Conservation (phyloP, 2,888 invertebrate genomes). For the Andrena praecox region DNA sequence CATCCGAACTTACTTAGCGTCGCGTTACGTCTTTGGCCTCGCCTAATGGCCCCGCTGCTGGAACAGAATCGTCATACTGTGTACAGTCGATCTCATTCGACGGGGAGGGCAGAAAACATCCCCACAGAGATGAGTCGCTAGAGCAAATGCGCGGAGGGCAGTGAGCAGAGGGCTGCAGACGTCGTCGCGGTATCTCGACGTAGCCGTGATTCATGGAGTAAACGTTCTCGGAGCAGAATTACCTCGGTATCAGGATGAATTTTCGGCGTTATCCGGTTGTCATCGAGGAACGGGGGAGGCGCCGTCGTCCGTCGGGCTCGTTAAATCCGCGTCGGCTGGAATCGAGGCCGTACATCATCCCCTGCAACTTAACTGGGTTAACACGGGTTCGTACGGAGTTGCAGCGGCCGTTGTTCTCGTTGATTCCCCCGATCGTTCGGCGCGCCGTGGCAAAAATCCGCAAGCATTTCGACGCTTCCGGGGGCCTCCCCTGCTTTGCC, state of each 20-base stretch:
- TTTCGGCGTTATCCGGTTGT: constrained; percentile 55
- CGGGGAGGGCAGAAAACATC: constrained; percentile 1
- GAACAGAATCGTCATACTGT: background rate
- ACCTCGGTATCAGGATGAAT: constrained; percentile 51
- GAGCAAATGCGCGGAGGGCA: background rate
- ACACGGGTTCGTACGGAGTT: constrained; percentile 58
- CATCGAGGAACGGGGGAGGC: constrained; percentile 36
- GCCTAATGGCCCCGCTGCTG: background rate
- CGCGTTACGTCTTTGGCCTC: background rate
- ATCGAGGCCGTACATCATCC: constrained; percentile 58
- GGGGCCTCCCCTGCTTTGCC: background rate
- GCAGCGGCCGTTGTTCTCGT: constrained; percentile 14
- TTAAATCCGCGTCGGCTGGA: constrained; percentile 55
- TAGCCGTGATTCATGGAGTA: constrained; percentile 47
- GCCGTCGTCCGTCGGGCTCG: constrained; percentile 38
- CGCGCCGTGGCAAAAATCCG: background rate
- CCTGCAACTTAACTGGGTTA: constrained; percentile 62
- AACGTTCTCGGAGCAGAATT: constrained; percentile 44
- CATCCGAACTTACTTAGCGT: too few relatives aligned
- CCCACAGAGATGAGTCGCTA: constrained; percentile 17
- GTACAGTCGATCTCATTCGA: background rate
- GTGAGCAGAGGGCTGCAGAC: constrained; percentile 33
- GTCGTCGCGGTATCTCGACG: constrained; percentile 15
- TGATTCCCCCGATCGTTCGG: background rate
- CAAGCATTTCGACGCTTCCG: constrained; percentile 4